Percentiles rank a stretch among this genome's conserved stretches.
These are phyloP conservation scores for Drosophila neutralis DNA, from an alignment of 2,888 invertebrate genomes.

Conservation along the genomic window DNA sequence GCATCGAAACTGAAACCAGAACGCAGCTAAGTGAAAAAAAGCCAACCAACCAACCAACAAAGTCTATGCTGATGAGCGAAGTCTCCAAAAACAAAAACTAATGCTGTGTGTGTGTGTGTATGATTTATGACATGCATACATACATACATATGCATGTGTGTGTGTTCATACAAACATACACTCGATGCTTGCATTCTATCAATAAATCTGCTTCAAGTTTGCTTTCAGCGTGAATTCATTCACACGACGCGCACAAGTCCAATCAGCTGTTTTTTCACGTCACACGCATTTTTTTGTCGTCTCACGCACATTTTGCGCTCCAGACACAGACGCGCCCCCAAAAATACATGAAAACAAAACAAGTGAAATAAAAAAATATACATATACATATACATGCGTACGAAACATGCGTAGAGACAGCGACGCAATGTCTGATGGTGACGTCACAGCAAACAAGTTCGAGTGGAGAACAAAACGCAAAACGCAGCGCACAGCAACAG, in stretches of 20 bases:
- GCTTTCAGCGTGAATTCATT: not conserved
- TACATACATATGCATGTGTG: not conserved
- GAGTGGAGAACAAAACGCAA: slow-evolving; percentile 22
- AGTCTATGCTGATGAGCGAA: slow-evolving; percentile 25
- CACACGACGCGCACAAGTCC: slow-evolving; percentile 2
- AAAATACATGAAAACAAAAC: slow-evolving; percentile 16
- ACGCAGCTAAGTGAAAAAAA: slow-evolving; percentile 46
- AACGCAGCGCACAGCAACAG: slow-evolving; percentile 21
- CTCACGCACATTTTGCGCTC: slow-evolving; percentile 51
- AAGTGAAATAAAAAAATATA: slow-evolving; percentile 12
- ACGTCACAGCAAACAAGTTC: slow-evolving; percentile 53
- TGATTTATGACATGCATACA: slow-evolving; percentile 18
- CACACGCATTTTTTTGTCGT: slow-evolving; percentile 25
- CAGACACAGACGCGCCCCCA: slow-evolving; percentile 57
- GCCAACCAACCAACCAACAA: slow-evolving; percentile 13
- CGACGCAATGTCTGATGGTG: slow-evolving; percentile 45
- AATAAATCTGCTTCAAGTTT: slow-evolving; percentile 5
- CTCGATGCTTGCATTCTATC: slow-evolving; percentile 27
- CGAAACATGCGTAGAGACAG: slow-evolving; percentile 52
- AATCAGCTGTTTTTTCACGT: slow-evolving; percentile 46
- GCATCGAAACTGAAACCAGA: slow-evolving; percentile 42
- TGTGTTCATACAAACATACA: not conserved
- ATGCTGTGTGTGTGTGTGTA: slow-evolving; percentile 1
- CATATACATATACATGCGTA: not conserved
- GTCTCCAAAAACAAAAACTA: slow-evolving; percentile 16